Evolutionary conservation across 1,140 invertebrate species (phyloP).

Genomic region (Medauroidea extradentata): DNA sequence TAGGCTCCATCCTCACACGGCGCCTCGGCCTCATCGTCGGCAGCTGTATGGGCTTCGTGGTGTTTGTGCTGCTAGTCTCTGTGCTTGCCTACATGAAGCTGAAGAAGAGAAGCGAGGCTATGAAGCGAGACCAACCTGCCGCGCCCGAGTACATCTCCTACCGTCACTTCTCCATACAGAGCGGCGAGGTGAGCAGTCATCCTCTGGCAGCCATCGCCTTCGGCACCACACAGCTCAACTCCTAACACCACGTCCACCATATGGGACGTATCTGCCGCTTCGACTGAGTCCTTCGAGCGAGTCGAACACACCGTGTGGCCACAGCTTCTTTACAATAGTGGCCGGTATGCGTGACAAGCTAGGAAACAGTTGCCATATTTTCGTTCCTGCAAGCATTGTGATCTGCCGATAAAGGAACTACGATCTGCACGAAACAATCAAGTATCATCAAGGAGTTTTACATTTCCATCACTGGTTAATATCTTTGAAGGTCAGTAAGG

Average conservation of each 20-base stretch:
- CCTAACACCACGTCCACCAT: not conserved
- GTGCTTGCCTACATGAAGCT: constrained; percentile 80
- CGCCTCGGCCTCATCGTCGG: constrained; percentile 79
- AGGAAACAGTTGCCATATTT: too few relatives aligned
- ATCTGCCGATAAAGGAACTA: too few relatives aligned
- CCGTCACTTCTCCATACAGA: constrained; percentile 57
- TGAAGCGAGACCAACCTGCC: constrained; percentile 62
- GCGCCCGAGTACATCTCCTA: constrained; percentile 70
- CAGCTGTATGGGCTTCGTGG: constrained; percentile 76
- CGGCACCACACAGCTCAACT: constrained; percentile 14
- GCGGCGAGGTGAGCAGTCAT: constrained; percentile 33
- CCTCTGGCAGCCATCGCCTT: constrained; percentile 6
- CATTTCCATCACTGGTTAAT: too few relatives aligned
- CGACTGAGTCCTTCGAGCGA: too few relatives aligned
- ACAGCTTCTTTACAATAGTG: too few relatives aligned
- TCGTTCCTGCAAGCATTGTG: too few relatives aligned
- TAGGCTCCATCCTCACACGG: constrained; percentile 60
- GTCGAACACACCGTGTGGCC: too few relatives aligned
- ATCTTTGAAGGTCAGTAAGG: too few relatives aligned
- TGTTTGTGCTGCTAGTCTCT: constrained; percentile 76
- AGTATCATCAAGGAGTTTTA: too few relatives aligned
- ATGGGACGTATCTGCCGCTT: not conserved
- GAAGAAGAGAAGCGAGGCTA: constrained; percentile 70
- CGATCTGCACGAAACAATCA: too few relatives aligned
- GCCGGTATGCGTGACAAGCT: too few relatives aligned